phyloP scores from a whole-genome alignment of 2,113 vertebrate species.

The Triplophysa tibetana region DNA sequence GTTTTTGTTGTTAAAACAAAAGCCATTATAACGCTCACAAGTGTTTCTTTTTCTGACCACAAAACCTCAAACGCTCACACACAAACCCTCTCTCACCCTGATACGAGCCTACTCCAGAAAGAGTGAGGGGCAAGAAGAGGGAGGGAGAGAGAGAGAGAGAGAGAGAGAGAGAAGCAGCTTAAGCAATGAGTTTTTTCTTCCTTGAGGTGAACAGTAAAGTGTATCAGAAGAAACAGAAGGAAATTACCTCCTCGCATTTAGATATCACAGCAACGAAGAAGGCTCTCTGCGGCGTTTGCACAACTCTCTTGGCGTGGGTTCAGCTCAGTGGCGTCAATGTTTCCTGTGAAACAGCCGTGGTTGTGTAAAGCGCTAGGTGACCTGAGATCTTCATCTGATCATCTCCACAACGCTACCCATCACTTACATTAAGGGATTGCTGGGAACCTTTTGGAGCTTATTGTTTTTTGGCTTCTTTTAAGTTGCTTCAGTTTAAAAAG shows the following conservation, averaged over 20 bases:
- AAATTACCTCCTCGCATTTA: constrained; percentile 1
- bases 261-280: not conserved
- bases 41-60: constrained; percentile 38
- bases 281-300: constrained; percentile 7
- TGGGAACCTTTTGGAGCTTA: not conserved
- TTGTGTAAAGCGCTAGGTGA: constrained; percentile 81
- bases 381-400: constrained; percentile 10
- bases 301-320: constrained; percentile 4
- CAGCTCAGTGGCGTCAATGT: constrained; percentile 66
- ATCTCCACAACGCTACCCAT: not conserved
- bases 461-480: constrained; percentile 23
- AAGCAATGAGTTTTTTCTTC: constrained; percentile 29
- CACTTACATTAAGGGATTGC: constrained; percentile 7
- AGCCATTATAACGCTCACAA: constrained; percentile 46
- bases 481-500: constrained; percentile 1
- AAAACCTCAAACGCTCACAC: constrained; percentile 29
- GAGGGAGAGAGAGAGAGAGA: constrained; percentile 15
- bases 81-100: constrained; percentile 3
- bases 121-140: not conserved
- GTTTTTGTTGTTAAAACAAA: constrained; percentile 48
- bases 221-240: not conserved
- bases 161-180: not conserved
- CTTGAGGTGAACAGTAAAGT: constrained; percentile 31
- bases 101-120: constrained; percentile 9
- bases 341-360: constrained; percentile 81